Evolutionary conservation across 1,140 invertebrate genomes (phyloP).

Genomic region (Drosophila rufa): DNA sequence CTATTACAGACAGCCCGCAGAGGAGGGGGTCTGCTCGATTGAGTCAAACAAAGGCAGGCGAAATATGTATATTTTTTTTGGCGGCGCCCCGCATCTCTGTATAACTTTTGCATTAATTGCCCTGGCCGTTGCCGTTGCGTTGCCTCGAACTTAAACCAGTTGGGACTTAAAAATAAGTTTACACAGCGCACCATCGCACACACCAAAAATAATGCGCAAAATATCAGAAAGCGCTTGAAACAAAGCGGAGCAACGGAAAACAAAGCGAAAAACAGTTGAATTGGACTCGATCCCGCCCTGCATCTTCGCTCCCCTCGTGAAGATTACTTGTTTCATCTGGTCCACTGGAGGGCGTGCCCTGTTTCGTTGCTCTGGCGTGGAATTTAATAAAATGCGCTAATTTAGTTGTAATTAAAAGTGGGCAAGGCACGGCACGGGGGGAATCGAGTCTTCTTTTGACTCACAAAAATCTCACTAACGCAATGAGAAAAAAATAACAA

Average conservation of each 20-base stretch:
- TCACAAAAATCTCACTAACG: conserved; percentile 6
- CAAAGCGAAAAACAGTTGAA: conserved; percentile 40
- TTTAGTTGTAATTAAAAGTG: conserved; percentile 41
- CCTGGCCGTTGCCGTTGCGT: neutral
- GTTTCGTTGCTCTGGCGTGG: conserved; percentile 23
- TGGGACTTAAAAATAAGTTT: conserved; percentile 60
- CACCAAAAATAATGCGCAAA: conserved; percentile 56
- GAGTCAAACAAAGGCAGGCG: conserved; percentile 20
- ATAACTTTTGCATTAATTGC: conserved; percentile 57
- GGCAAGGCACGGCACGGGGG: no score
- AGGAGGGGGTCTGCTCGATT: neutral
- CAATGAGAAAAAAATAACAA: neutral
- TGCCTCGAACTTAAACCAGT: conserved; percentile 57
- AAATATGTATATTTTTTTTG: conserved; percentile 12
- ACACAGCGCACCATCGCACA: conserved; percentile 11
- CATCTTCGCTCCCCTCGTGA: conserved; percentile 1
- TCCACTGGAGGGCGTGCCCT: conserved; percentile 25
- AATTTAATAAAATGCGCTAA: conserved; percentile 39
- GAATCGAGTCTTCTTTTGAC: conserved; percentile 1
- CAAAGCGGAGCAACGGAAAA: conserved; percentile 40
- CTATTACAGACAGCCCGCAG: conserved; percentile 9
- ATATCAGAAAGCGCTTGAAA: conserved; percentile 38
- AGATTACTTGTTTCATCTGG: conserved; percentile 31
- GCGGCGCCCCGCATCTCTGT: conserved; percentile 8
- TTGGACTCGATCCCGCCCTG: conserved; percentile 13